phyloP scores from a whole-genome alignment of 2,113 vertebrate species.

The Rhinopomastus cyanomelas region DNA sequence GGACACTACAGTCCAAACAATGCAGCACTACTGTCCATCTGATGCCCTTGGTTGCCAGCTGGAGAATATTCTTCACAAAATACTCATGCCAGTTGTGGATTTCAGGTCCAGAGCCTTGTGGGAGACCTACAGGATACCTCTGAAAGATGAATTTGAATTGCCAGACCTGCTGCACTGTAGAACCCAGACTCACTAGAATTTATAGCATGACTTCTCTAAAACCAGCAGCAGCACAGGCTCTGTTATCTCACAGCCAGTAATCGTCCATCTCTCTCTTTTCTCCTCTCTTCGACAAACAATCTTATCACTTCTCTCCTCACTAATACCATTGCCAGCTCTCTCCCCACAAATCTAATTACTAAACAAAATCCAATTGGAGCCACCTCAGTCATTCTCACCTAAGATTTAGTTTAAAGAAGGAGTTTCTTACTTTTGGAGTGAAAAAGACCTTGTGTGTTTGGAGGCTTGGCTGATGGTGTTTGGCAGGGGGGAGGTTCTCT shows the following conservation, averaged over 20 bases:
- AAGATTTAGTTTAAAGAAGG: background rate
- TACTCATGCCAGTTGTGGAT: background rate
- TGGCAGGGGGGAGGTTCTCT: background rate
- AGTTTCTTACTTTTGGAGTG: background rate
- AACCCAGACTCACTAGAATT: background rate
- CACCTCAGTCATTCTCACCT: background rate
- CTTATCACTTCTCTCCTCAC: background rate
- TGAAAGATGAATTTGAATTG: background rate
- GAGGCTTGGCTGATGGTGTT: background rate
- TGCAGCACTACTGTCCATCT: background rate
- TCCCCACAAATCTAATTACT: background rate
- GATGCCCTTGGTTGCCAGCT: fast-evolving
- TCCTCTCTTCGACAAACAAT: background rate
- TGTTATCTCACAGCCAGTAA: background rate
- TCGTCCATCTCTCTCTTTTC: background rate
- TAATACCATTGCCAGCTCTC: background rate
- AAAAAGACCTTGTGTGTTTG: background rate
- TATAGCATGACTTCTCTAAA: background rate
- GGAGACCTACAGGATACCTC: background rate
- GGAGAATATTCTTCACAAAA: background rate
- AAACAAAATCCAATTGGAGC: background rate
- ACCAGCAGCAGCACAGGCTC: background rate
- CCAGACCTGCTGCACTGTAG: background rate
- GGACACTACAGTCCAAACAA: no score
- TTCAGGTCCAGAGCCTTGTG: background rate